Evolutionary conservation across 2,888 invertebrate species (phyloP).

Genomic region (Eupsilia transversa): DNA sequence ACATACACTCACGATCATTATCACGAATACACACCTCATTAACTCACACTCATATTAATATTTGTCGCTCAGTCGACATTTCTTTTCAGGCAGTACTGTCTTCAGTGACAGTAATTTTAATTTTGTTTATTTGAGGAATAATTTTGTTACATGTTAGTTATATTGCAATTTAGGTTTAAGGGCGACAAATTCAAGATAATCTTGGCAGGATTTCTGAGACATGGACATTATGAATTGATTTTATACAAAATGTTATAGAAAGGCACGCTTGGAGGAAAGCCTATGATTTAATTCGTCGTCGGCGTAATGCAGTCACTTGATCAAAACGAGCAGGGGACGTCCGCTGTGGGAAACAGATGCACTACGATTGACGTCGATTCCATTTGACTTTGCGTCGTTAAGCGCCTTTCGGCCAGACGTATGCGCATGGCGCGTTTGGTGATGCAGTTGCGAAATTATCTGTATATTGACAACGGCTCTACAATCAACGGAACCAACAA

Average conservation of each 20-base stretch:
- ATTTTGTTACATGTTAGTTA: constrained; percentile 77
- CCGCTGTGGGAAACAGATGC: constrained; percentile 72
- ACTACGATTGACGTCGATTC: constrained; percentile 73
- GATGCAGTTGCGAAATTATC: constrained; percentile 61
- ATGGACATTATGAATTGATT: constrained; percentile 82
- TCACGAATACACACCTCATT: constrained; percentile 44
- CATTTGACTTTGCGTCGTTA: constrained; percentile 67
- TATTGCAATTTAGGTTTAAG: constrained; percentile 77
- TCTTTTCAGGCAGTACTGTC: constrained; percentile 83
- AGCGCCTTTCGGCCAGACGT: constrained; percentile 61
- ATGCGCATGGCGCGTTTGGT: constrained; percentile 54
- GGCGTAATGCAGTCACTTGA: constrained; percentile 84
- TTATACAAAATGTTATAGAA: constrained; percentile 90
- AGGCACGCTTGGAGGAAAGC: constrained; percentile 90
- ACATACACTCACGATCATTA: constrained; percentile 54
- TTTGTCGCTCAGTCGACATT: constrained; percentile 78
- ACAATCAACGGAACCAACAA: constrained; percentile 53
- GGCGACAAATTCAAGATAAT: constrained; percentile 75
- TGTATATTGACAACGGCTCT: constrained; percentile 64
- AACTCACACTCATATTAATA: constrained; percentile 70
- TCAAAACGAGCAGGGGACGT: constrained; percentile 76
- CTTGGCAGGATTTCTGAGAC: constrained; percentile 65
- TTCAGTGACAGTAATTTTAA: constrained; percentile 68
- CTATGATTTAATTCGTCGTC: constrained; percentile 87
- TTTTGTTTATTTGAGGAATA: constrained; percentile 75